Conservation (phyloP, 2,888 invertebrate genomes). For the Nemurella pictetii region DNA sequence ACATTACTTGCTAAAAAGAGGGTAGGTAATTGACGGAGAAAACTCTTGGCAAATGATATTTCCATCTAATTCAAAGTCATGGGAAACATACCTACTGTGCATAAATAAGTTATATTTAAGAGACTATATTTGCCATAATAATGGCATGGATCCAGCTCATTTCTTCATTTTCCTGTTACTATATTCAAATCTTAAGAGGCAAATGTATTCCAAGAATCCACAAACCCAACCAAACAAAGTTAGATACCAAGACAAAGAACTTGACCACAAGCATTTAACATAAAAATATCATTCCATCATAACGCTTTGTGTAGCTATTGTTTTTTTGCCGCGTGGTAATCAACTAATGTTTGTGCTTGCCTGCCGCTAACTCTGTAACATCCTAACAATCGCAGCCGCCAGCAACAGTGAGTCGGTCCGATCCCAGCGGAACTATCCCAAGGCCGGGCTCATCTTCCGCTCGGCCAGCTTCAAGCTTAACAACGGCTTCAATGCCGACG, state of each 20-base stretch:
- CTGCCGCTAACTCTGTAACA: slow-evolving; percentile 19
- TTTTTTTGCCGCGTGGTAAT: too few relatives aligned
- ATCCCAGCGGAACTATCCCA: slow-evolving; percentile 60
- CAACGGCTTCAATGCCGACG: slow-evolving; percentile 35
- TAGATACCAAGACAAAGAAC: too few relatives aligned
- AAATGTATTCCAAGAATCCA: too few relatives aligned
- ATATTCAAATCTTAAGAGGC: not conserved
- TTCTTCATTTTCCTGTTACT: not conserved
- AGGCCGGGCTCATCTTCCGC: slow-evolving; percentile 73
- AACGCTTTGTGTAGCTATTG: too few relatives aligned
- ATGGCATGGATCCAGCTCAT: not conserved
- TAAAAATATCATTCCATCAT: not conserved
- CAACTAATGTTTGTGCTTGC: slow-evolving; percentile 19
- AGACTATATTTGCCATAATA: not conserved
- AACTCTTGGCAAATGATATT: not conserved
- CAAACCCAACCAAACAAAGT: too few relatives aligned
- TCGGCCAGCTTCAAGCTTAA: slow-evolving; percentile 60
- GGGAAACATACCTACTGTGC: not conserved
- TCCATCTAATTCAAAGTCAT: not conserved
- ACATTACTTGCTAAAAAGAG: too few relatives aligned
- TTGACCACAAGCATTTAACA: not conserved
- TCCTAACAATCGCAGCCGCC: slow-evolving; percentile 29
- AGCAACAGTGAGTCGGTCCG: slow-evolving; percentile 36
- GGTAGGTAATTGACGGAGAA: not conserved
- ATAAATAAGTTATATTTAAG: not conserved